These are phyloP conservation scores for Bradysia coprophila DNA, from an alignment of 1,140 invertebrate species.

Conservation along the genomic window DNA sequence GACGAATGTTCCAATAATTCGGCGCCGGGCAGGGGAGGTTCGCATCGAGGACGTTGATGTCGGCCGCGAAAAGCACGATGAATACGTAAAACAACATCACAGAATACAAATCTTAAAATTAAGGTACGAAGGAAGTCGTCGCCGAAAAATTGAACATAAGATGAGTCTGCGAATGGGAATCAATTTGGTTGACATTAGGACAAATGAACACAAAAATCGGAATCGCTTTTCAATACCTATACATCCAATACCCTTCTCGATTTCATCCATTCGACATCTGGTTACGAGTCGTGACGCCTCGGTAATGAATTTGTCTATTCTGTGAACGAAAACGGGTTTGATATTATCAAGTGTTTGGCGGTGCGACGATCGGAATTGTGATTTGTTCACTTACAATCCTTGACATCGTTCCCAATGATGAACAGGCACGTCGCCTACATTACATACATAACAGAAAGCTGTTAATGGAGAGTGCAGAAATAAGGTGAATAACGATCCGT, in stretches of 20 bases:
- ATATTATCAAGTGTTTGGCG: no score
- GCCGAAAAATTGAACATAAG: slow-evolving; percentile 75
- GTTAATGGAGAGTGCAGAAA: slow-evolving; percentile 88
- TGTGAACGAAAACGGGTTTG: no score
- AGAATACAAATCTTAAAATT: slow-evolving; percentile 81
- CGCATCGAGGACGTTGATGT: slow-evolving; percentile 65
- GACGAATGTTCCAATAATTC: slow-evolving; percentile 78
- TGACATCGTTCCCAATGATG: slow-evolving; percentile 83
- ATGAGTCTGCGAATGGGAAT: slow-evolving; percentile 52
- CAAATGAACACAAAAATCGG: no score
- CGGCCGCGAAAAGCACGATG: slow-evolving; percentile 67
- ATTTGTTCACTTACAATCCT: no score
- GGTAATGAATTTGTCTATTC: slow-evolving; percentile 75
- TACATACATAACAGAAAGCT: slow-evolving; percentile 84
- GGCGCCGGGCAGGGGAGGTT: slow-evolving; percentile 69
- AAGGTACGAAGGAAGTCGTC: slow-evolving; percentile 85
- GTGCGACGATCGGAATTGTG: no score
- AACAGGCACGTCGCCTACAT: slow-evolving; percentile 67
- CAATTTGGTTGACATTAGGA: background rate
- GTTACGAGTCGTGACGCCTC: slow-evolving; percentile 72
- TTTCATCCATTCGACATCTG: slow-evolving; percentile 64
- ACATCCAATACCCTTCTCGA: slow-evolving; percentile 23
- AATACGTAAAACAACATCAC: slow-evolving; percentile 68
- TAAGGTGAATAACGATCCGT: slow-evolving; percentile 85
- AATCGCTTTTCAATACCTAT: slow-evolving; percentile 12